Percentiles rank a stretch among this genome's conserved stretches.
These are phyloP conservation scores for Enteromius radiatus DNA, from an alignment of 2,797 vertebrate species.

Conservation along the genomic window DNA sequence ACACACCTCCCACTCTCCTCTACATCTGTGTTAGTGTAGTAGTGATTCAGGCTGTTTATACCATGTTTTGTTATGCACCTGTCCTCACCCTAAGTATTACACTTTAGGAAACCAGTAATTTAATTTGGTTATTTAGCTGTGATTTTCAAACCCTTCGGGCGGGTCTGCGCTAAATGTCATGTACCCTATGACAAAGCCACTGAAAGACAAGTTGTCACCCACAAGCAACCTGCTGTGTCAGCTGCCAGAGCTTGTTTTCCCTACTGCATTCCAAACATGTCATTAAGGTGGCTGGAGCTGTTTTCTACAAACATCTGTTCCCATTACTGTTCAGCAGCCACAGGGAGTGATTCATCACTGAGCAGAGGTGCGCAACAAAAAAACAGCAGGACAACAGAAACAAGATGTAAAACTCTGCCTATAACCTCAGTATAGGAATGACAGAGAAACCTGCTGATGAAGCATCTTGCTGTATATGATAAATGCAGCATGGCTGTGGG, in stretches of 20 bases:
- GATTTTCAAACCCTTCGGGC: constrained; percentile 27
- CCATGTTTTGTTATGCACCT: neutral
- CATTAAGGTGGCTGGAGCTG: constrained; percentile 57
- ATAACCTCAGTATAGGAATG: constrained; percentile 26
- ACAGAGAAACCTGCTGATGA: constrained; percentile 10
- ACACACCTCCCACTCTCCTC: neutral
- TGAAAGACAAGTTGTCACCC: constrained; percentile 44
- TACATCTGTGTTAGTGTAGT: neutral
- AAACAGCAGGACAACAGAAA: neutral
- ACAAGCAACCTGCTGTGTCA: constrained; percentile 52
- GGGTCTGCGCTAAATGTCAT: constrained; percentile 34
- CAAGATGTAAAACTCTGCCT: constrained; percentile 34
- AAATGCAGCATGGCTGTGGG: constrained; percentile 25
- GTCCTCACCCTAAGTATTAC: constrained; percentile 6
- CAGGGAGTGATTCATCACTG: constrained; percentile 25
- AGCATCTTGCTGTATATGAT: constrained; percentile 39
- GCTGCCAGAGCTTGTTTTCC: constrained; percentile 57
- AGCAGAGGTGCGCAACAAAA: constrained; percentile 30
- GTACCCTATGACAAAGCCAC: constrained; percentile 31
- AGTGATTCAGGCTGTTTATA: neutral
- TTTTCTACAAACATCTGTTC: constrained; percentile 52
- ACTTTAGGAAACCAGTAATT: neutral
- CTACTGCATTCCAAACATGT: constrained; percentile 56
- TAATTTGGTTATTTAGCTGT: constrained; percentile 11
- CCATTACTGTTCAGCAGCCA: constrained; percentile 49